Base-by-base conservation (phyloP, 2,888 invertebrate species). In the Crocallis elinguaria region DNA sequence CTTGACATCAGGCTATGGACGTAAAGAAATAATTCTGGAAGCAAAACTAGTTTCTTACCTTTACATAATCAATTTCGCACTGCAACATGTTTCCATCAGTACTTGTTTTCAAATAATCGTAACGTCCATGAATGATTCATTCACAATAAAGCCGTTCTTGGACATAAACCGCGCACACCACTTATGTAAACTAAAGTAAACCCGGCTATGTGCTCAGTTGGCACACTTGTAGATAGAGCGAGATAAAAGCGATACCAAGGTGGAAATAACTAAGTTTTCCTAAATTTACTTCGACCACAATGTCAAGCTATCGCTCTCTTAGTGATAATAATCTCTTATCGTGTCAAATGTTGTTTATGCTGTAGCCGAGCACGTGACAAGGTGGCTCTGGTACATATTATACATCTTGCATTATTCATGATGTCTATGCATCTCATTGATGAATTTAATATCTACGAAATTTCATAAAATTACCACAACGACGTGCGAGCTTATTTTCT, bases 11-110 rank as follows among this genome's bases (percentile, higher is more conserved):
- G 14, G 32, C 13, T 14, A 32, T 1, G 6, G 8, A 29, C 11
- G 29, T 29, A 8, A 19, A 7, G 1, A 36, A 21, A 7, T 17
- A n/a, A 2, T 3, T 4, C 11, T 13, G 25, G 9, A 33, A 33
- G 11, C n/a, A 35, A 21, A 52, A 36, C 44, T n/a, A 42, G 19
- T 36, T 25, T 44, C 73, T 73, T 67, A 87, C 87, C 78, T 82
- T 80, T 33, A 73, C 59, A 21, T 78, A 75, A 16, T 79, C 81
- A 11, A 71, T 61, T 68, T 86, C 86, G 63, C 81, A 77, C 54
- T 81, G 72, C 66, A 87, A 59, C 86, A 86, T 87, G 39, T 67
- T 66, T 23, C 17, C 41, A 41, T n/a, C 44, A 12, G n/a, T 23
- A 9, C 30, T 29, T 38, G 12, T 36, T 33, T 11, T 19, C 25